Evolutionary conservation across 2,888 invertebrate genomes (phyloP), one percentile per base, ranked within the genome.

Genomic region (Sphaerophoria rueppellii): DNA sequence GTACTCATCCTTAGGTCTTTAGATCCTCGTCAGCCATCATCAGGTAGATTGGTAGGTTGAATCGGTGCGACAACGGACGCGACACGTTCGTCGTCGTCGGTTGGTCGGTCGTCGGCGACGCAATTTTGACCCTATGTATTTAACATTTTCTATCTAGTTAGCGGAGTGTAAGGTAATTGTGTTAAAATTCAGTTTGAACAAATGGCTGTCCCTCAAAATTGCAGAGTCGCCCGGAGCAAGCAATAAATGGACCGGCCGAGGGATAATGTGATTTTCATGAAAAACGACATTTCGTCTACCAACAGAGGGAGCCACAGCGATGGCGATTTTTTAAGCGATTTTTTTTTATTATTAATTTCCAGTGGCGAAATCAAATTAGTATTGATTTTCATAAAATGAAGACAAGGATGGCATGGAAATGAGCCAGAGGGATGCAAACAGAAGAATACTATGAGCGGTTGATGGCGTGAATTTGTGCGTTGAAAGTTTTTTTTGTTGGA

Each of bases 171-270:
- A 76, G 74, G 71, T 83, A 83, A 80, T 83, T 83, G 80, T 54
- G 80, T 83, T 83, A 83, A 80, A 80, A 69, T 80, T 80, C 83
- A 83, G 83, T 72, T 83, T 79, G 55, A 60, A 75, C 67, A 67
- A 72, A 43, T 60, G 71, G 60, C 74, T 80, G 43, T 50, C 14
- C 43, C 60, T 34, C 69, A 37, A 50, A 35, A 43, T 50, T 67
- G 67, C 24, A 37, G 16, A 32, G 2, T 24, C 24, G 54, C 80
- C 50, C 40, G 34, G 16, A 67, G 83, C 75, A 72, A 35, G 35
- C 37, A 61, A 76, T 83, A 72, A 69, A 80, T 83, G 72, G 67
- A 67, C 61, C 83, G 67, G 71, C 67, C 80, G 69, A 43, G 24
- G 40, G 75, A 83, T 83, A 83, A 83, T 80, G 60, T 80, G 80